phyloP scores from a whole-genome alignment of 2,113 vertebrate species.

The Oophaga pumilio region DNA sequence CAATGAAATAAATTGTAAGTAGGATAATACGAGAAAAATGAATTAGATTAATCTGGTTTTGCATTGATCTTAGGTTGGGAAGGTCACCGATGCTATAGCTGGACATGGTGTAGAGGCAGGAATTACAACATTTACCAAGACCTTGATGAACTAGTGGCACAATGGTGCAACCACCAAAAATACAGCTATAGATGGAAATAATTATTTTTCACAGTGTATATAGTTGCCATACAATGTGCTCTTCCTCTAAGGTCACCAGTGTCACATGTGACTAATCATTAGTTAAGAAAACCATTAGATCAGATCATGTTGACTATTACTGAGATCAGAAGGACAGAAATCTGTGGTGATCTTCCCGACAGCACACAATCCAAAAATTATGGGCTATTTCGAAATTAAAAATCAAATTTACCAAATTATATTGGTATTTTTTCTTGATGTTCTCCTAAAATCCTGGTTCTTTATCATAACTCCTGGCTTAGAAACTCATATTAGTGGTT shows the following conservation, averaged over 20 bases:
- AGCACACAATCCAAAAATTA: neutral
- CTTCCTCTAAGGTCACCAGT: neutral
- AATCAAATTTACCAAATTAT: too few species aligned
- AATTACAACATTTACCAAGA: neutral
- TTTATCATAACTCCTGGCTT: neutral
- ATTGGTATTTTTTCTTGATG: neutral
- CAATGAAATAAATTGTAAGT: neutral
- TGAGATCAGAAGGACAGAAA: neutral
- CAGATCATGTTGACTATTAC: neutral
- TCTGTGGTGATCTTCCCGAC: neutral
- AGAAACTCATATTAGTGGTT: neutral
- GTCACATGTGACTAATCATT: neutral
- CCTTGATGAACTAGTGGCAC: neutral
- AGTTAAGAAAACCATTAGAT: neutral
- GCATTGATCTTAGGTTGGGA: neutral
- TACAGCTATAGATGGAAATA: too few species aligned
- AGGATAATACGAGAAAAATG: neutral
- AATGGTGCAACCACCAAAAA: too few species aligned
- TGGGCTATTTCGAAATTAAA: too few species aligned
- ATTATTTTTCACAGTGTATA: neutral
- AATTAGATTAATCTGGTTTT: neutral
- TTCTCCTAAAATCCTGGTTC: neutral
- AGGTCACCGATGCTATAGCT: neutral
- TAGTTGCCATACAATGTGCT: neutral
- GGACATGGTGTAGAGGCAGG: neutral